Percentiles rank a stretch among this genome's conserved stretches.
Evolutionary conservation across 1,140 invertebrate species (phyloP).

Genomic region (Neoseiulus cucumeris): DNA sequence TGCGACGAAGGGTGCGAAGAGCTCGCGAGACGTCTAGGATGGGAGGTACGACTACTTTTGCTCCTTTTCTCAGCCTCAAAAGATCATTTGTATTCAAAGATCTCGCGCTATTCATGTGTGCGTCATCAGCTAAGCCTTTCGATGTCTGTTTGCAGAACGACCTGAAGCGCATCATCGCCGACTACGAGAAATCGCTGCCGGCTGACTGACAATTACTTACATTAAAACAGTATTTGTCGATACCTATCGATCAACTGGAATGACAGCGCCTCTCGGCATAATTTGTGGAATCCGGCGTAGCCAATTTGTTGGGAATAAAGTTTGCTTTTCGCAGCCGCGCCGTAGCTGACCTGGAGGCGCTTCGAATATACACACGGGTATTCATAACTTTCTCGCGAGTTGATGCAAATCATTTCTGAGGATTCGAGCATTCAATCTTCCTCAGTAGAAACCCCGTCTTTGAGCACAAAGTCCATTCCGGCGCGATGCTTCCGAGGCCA

Average conservation of each 20-base stretch:
- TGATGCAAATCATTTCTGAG: no score
- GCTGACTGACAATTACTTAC: conserved; percentile 6
- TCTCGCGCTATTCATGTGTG: neutral
- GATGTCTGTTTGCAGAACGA: neutral
- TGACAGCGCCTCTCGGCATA: no score
- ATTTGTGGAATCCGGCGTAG: no score
- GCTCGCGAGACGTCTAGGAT: conserved; percentile 60
- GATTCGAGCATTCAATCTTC: no score
- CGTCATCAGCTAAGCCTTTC: neutral
- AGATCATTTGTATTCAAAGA: neutral
- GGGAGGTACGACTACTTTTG: conserved; percentile 33
- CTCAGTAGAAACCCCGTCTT: no score
- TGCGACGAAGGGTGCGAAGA: conserved; percentile 63
- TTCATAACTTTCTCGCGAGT: no score
- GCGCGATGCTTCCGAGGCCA: no score
- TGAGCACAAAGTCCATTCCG: no score
- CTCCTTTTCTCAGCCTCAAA: neutral
- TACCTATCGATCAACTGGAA: neutral
- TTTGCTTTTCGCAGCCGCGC: no score
- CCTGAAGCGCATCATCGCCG: neutral
- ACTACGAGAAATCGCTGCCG: conserved; percentile 1
- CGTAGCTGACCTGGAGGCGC: no score
- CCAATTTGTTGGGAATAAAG: no score
- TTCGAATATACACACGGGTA: no score
- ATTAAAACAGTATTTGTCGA: neutral